Base-by-base conservation (phyloP, 2,888 invertebrate genomes). In the Tetrapedia diversipes region DNA sequence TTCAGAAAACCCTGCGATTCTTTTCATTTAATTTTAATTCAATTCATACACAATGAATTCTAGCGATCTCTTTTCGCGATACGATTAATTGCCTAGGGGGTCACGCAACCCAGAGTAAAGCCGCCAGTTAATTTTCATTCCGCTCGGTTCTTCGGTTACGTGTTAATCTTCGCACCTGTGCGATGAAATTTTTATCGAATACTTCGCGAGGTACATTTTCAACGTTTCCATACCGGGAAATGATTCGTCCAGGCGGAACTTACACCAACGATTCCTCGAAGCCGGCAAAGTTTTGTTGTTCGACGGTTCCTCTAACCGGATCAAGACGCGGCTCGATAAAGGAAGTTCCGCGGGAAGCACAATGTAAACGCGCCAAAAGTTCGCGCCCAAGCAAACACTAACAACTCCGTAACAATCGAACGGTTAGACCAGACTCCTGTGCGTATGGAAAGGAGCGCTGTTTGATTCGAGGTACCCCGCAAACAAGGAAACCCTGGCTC, bases 321-420 rank as follows among this genome's bases (percentile, higher is more conserved):
- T 47, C 11, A 27, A 34, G 37, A 57, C 11, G 11, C 16, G 37
- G 47, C 37, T 19, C 37, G 56, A 47, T 45, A 57, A 53, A 4
- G 7, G 41, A 41, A 65, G n/a, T 54, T 53, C 14, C 14, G n/a
- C 2, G 8, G 27, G 16, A 51, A 16, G 10, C 41, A 11, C 43
- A 68, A 53, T 41, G 53, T 43, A 61, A 49, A 45, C 56, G 54
- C 24, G 64, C 10, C 29, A 47, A 63, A 63, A 54, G 37, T 63
- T 63, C 22, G 29, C 29, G 1, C 22, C 45, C 39, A 29, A 10
- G 29, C 66, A 49, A 47, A 65, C 37, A 57, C 10, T 6, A 32
- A 14, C 27, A 66, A 64, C 51, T 57, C 16, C 37, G 37, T 37
- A 47, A 34, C 57, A 57, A 57, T 57, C 11, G 47, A 66, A 24